Evolutionary conservation across 1,140 invertebrate genomes (phyloP).

Genomic region (Heliconius hewitsoni): DNA sequence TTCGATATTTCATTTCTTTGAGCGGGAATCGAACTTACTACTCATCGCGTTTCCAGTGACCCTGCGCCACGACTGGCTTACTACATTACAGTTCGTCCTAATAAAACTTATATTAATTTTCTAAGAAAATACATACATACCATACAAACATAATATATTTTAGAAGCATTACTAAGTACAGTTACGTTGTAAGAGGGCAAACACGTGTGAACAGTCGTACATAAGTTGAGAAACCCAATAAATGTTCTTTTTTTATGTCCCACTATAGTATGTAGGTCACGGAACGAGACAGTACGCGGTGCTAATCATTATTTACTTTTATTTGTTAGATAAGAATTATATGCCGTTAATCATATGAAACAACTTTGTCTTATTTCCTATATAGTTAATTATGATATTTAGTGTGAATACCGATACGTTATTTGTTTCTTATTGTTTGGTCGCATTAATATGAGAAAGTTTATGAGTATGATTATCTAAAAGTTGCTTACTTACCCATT

Average conservation of each 20-base stretch:
- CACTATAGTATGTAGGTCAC: slow-evolving; percentile 1
- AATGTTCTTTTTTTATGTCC: slow-evolving; percentile 1
- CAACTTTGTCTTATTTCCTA: neutral
- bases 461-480: neutral
- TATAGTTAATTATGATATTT: neutral
- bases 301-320: neutral
- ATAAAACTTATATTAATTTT: neutral
- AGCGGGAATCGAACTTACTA: too few species aligned
- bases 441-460: neutral
- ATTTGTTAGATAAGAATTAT: neutral
- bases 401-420: neutral
- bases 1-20: too few species aligned
- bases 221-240: slow-evolving; percentile 9
- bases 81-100: too few species aligned
- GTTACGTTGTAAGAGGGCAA: neutral
- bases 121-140: neutral
- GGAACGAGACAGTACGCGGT: neutral
- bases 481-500: neutral
- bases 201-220: neutral
- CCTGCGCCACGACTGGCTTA: too few species aligned
- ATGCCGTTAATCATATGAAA: neutral
- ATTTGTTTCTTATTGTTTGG: too few species aligned
- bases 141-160: neutral
- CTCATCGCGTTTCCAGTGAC: too few species aligned
- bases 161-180: neutral